Base-by-base conservation (phyloP, 2,113 vertebrate species). In the Pelusios castaneus region DNA sequence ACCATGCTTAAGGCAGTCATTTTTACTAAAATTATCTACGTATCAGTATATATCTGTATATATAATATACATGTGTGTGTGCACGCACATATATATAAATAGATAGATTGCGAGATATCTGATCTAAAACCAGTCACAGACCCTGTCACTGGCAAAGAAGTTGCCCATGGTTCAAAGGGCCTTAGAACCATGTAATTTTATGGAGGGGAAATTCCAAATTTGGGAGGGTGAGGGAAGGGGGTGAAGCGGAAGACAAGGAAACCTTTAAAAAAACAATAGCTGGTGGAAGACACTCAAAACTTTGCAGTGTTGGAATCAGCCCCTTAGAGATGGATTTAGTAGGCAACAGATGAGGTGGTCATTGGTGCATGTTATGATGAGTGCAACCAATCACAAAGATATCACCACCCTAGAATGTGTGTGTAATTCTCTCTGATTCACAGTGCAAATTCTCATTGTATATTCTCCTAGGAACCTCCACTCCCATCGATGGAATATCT, bases 371-470 rank as follows among this genome's bases (percentile, higher is more conserved):
- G 63, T n/a, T 41, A 3, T 16, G 63, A 41, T 41, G 70, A 45
- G 11, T 27, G 60, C 38, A 54, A 38, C 79, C 92, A 70, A 34
- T 81, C 55, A 22, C 0, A 0, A 88, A 60, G 38, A 81, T 90
- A 29, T 63, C 22, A 52, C 80, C 55, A 67, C 55, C 0, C 0
- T 80, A 0, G 1, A 0, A 0, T 13, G 1, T 41, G 8, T n/a
- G 5, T n/a, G 34, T n/a, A 0, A 0, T 63, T 51, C 76, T 63
- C 2, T 38, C 41, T 43, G 1, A 34, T 52, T 81, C 75, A 2
- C 45, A 8, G 2, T 73, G 38, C 21, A 43, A 25, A 75, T 10
- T 75, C 41, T 54, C 31, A 41, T 91, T 95, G 41, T 54, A 86
- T 6, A 34, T 75, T 67, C n/a, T 91, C 75, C 0, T 24, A 92